Percentiles rank a stretch among this genome's conserved stretches.
Evolutionary conservation across 2,113 vertebrate genomes (phyloP).

Genomic region (Perca schrenkii): DNA sequence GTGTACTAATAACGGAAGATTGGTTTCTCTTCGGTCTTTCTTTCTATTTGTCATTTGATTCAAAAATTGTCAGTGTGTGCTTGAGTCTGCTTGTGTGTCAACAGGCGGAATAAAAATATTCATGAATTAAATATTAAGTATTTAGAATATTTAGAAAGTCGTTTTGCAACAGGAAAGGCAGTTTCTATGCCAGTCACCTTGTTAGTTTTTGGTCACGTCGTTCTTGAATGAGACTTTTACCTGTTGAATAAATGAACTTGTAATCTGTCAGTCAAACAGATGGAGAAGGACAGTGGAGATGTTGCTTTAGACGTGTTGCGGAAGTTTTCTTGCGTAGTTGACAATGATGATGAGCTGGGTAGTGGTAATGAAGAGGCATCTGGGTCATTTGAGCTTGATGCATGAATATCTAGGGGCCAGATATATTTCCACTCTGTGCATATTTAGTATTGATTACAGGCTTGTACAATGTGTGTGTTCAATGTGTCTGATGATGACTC

Average conservation of each 20-base stretch:
- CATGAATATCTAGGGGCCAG: neutral
- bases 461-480: constrained; percentile 22
- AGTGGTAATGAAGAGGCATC: constrained; percentile 25
- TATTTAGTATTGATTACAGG: constrained; percentile 57
- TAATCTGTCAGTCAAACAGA: constrained; percentile 41
- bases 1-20: neutral
- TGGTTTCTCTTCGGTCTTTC: neutral
- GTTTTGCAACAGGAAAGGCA: neutral
- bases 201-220: neutral
- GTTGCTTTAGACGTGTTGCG: constrained; percentile 30
- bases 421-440: constrained; percentile 14
- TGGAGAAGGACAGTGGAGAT: constrained; percentile 35
- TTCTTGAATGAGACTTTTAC: neutral
- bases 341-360: constrained; percentile 28
- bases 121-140: constrained; percentile 5
- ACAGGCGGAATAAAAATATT: neutral
- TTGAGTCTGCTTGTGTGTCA: neutral
- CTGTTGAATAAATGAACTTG: constrained; percentile 26
- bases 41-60: neutral
- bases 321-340: constrained; percentile 11
- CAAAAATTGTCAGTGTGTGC: neutral
- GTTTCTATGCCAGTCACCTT: neutral
- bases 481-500: constrained; percentile 41
- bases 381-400: constrained; percentile 20
- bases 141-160: constrained; percentile 23